Conservation (phyloP, 2,113 vertebrate genomes). For the Platycercus adscitus region DNA sequence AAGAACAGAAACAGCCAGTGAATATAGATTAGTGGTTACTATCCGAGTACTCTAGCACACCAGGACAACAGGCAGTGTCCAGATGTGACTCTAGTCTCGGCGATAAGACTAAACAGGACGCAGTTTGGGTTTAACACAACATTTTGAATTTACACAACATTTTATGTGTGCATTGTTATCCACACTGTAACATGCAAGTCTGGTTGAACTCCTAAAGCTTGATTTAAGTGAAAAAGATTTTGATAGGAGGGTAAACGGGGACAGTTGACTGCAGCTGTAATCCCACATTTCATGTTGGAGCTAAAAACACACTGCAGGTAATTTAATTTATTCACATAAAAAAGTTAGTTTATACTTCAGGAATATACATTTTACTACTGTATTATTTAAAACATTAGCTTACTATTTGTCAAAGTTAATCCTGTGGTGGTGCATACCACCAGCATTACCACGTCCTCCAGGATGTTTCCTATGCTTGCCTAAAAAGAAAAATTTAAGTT, state of each 20-base stretch:
- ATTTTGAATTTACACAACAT: neutral
- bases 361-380: rapidly evolving
- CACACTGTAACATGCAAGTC: rapidly evolving
- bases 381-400: slow-evolving; percentile 1
- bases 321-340: neutral
- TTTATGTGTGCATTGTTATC: rapidly evolving
- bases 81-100: slow-evolving; percentile 75
- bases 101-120: neutral
- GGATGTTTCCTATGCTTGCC: slow-evolving; percentile 94
- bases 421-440: slow-evolving; percentile 93
- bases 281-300: neutral
- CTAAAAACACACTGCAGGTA: rapidly evolving
- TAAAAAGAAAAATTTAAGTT: neutral
- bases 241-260: neutral
- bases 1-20: slow-evolving; percentile 33
- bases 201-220: neutral
- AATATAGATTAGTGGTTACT: slow-evolving; percentile 67
- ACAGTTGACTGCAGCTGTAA: neutral
- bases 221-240: neutral
- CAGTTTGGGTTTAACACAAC: rapidly evolving
- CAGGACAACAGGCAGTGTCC: slow-evolving; percentile 32
- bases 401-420: slow-evolving; percentile 97
- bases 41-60: slow-evolving; percentile 75
- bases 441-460: slow-evolving; percentile 92
- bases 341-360: neutral